Evolutionary conservation across 2,113 vertebrate genomes (phyloP), one percentile per base, ranked within the genome.

Genomic region (Eonycteris spelaea): DNA sequence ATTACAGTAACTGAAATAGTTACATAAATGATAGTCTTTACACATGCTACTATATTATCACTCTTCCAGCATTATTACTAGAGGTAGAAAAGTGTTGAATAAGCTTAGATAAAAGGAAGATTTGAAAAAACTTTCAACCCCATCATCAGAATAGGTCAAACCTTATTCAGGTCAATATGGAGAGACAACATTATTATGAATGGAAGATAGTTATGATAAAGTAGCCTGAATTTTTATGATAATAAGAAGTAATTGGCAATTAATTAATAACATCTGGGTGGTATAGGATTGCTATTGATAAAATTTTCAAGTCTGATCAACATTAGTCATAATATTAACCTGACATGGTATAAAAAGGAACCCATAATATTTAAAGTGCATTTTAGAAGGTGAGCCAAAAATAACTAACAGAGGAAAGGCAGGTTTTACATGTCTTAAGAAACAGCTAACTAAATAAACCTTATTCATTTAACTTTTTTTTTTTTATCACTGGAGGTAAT

Each of bases 301-400:
- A 45, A 55, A 87, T 33, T 67, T n/a, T 91, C 53, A 55, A 71
- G 45, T 71, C 7, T 91, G 9, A 57, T 35, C 40, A 87, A 73
- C 8, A 61, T 83, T 19, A 53, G 21, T 82, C 51, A 91, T 4
- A 93, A 82, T 67, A 87, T 48, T 77, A 77, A 86, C 38, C 18
- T 89, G 40, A 83, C 18, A 1, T 57, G 18, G 59, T 51, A 74
- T 53, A 13, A n/a, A 92, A 83, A 59, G 1, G 13, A 71, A n/a
- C 7, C 11, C 7, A 30, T 18, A 77, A n/a, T 3, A 79, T 59
- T 61, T 67, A 40, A 93, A 88, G 26, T 48, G 3, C 4, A 40
- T 61, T 97, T 82, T 24, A 26, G n/a, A 75, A 74, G 26, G 59
- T 59, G 68, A 95, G 61, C n/a, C 77, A 85, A 91, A 88, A 63